Evolutionary conservation across 2,113 vertebrate genomes (phyloP), one percentile per base, ranked within the genome.

Genomic region (Mixornis gularis): DNA sequence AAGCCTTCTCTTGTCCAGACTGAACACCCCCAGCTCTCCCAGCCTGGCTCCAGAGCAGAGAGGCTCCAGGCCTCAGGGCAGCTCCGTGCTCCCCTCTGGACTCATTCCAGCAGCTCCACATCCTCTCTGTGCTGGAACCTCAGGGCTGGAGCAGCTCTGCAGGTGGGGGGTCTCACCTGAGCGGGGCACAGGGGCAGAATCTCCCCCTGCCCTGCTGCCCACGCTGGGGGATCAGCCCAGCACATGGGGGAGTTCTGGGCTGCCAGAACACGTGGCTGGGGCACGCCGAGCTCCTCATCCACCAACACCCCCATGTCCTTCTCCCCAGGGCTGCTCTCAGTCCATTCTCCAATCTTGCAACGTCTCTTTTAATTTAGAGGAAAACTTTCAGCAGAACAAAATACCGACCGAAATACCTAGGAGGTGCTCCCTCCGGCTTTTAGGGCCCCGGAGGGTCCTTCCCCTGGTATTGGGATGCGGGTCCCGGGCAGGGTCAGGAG

Each of bases 51-150:
- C 68, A 59, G 44, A 43, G 52, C 71, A 76, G 24, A 55, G 56
- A 25, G 62, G 17, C 22, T 69, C 59, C 68, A 52, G 44, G 0
- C 27, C 52, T 72, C 1, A 0, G 12, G 34, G 60, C 60, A 59
- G 2, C 44, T 73, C 60, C 0, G 0, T 25, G 32, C 19, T 3
- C 38, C n/a, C 32, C 26, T 29, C 68, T 52, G 52, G 65, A 3
- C 65, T 78, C 0, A 0, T 48, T 83, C 48, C 58, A 72, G 27
- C 59, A 80, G 36, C 36, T 66, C 68, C 77, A 38, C 0, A 0
- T 29, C 32, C 27, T n/a, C 46, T 24, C 34, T 4, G 26, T 66
- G 32, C 29, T 73, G 63, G 38, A 1, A 4, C 1, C 53, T 26
- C 83, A 29, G 63, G 38, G n/a, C 38, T 44, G 83, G 38, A 49